These are phyloP conservation scores for Sinocyclocheilus maitianheensis DNA, from an alignment of 2,113 vertebrate species.

Conservation along the genomic window DNA sequence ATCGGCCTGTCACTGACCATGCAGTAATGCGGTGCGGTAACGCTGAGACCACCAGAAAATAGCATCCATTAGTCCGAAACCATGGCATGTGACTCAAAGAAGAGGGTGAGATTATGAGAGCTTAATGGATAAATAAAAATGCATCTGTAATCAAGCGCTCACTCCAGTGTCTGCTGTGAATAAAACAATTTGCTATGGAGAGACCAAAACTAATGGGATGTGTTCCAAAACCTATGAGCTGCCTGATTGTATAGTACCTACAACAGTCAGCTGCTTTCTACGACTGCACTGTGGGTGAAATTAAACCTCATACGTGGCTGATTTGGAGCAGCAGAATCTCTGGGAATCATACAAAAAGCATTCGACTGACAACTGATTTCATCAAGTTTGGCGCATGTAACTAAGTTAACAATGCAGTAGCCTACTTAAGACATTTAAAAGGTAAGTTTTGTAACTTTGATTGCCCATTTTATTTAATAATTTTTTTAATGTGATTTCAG, in stretches of 20 bases:
- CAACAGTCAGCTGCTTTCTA: background rate
- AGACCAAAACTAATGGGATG: constrained; percentile 11
- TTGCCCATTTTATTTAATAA: no score
- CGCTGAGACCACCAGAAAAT: constrained; percentile 31
- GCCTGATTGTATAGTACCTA: background rate
- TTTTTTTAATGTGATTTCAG: no score
- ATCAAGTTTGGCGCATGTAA: background rate
- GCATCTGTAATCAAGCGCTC: constrained; percentile 45
- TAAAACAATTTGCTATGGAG: constrained; percentile 36
- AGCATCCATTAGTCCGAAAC: constrained; percentile 34
- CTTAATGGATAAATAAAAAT: constrained; percentile 47
- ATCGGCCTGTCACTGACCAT: constrained; percentile 31
- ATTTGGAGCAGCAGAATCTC: background rate
- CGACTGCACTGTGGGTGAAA: background rate
- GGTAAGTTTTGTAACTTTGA: no score
- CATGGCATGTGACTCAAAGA: constrained; percentile 16
- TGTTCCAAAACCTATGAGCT: background rate
- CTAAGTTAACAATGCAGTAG: no score
- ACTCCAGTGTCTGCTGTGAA: constrained; percentile 23
- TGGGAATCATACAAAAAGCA: background rate
- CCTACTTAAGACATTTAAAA: no score
- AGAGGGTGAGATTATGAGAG: background rate
- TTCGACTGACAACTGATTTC: background rate
- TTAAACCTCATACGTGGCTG: background rate
- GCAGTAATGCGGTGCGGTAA: constrained; percentile 16